These are phyloP conservation scores for Perodicticus potto DNA, from an alignment of 2,797 vertebrate species.

Conservation along the genomic window DNA sequence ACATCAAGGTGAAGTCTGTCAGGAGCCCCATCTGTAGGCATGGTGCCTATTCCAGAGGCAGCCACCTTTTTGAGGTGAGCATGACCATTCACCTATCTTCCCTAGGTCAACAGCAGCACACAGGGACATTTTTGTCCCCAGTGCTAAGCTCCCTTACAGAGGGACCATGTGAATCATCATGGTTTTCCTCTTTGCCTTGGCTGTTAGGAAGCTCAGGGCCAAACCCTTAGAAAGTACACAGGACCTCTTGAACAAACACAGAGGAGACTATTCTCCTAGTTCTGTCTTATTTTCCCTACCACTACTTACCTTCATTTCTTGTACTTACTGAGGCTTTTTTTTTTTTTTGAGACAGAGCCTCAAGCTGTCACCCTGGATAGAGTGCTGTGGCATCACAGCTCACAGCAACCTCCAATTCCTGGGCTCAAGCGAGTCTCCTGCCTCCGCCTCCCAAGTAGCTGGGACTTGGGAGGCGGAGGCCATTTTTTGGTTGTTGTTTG, in stretches of 20 bases:
- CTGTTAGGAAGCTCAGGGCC: slow-evolving; percentile 13
- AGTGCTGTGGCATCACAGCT: too few species aligned
- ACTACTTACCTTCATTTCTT: slow-evolving; percentile 3
- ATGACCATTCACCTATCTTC: neutral
- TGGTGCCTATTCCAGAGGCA: neutral
- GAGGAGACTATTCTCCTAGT: neutral
- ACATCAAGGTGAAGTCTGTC: neutral
- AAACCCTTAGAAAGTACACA: neutral
- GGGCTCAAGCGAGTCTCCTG: too few species aligned
- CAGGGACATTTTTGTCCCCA: neutral
- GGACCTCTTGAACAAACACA: neutral
- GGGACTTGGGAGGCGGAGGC: too few species aligned
- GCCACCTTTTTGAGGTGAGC: neutral
- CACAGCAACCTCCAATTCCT: too few species aligned
- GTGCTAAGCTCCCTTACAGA: neutral
- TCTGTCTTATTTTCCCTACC: neutral
- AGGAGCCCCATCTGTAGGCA: neutral
- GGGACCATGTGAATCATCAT: neutral
- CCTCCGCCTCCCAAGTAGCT: too few species aligned
- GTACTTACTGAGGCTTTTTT: neutral
- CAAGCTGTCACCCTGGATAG: too few species aligned
- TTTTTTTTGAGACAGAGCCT: neutral
- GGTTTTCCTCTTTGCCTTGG: slow-evolving; percentile 28
- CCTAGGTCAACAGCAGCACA: neutral
- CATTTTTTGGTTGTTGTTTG: too few species aligned